Evolutionary conservation across 2,797 vertebrate species (phyloP).

Genomic region (Avahi laniger): DNA sequence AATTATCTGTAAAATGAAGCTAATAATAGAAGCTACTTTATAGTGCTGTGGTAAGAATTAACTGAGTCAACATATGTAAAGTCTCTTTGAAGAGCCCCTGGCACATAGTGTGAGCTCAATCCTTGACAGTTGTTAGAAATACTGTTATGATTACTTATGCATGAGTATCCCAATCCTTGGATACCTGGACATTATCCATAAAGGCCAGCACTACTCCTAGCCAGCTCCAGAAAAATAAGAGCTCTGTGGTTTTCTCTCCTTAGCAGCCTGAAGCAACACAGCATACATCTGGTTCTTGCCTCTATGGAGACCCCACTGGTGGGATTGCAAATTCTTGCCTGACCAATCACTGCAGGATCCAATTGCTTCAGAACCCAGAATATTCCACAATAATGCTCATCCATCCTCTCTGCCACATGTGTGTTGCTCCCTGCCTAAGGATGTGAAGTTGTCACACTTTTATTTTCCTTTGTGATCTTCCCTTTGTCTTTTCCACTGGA

Average conservation of each 20-base stretch:
- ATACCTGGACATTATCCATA: not conserved
- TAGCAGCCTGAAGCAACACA: not conserved
- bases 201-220: not conserved
- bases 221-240: not conserved
- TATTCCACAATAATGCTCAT: not conserved
- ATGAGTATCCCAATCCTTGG: too few relatives aligned
- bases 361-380: not conserved
- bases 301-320: not conserved
- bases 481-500: not conserved
- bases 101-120: not conserved
- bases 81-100: not conserved
- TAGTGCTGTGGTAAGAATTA: not conserved
- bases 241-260: not conserved
- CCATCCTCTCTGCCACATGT: not conserved
- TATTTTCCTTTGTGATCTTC: not conserved
- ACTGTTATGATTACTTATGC: not conserved
- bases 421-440: not conserved
- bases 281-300: not conserved
- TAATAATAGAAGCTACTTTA: not conserved
- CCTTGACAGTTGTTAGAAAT: not conserved
- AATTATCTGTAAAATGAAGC: not conserved
- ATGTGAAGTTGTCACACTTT: not conserved
- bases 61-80: not conserved
- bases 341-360: not conserved
- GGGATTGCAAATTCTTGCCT: not conserved